phyloP scores from a whole-genome alignment of 2,888 invertebrate genomes.

The Xanthia icteritia region DNA sequence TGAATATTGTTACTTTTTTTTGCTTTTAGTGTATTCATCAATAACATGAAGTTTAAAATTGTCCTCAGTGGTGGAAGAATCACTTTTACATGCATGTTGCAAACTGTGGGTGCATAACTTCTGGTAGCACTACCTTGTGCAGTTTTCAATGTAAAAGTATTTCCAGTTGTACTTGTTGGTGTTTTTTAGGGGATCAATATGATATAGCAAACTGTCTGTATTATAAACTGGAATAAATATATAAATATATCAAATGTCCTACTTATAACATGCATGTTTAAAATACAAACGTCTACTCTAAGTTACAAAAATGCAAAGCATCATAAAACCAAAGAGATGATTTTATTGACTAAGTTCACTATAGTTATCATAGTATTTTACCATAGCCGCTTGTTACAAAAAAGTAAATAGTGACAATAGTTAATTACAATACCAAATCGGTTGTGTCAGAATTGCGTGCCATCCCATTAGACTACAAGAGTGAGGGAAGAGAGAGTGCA shows the following conservation, averaged over 20 bases:
- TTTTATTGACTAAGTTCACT: background rate
- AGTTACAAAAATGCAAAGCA: background rate
- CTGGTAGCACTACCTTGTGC: background rate
- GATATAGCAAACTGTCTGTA: background rate
- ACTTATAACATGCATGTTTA: conserved; percentile 13
- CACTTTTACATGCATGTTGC: background rate
- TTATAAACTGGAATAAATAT: background rate
- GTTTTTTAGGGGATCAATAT: background rate
- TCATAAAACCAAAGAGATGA: background rate
- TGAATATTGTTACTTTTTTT: background rate
- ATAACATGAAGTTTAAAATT: background rate
- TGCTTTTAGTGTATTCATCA: background rate
- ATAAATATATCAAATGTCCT: background rate
- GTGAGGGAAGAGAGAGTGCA: background rate
- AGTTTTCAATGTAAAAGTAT: background rate
- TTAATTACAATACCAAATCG: background rate
- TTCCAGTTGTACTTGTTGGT: background rate
- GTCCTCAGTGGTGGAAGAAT: background rate
- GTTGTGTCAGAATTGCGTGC: no score
- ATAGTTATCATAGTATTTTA: background rate
- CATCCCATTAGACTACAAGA: background rate
- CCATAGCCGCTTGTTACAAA: background rate
- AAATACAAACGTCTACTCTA: background rate
- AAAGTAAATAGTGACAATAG: background rate
- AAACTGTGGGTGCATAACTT: no score